Evolutionary conservation across 2,797 vertebrate genomes (phyloP).

Genomic region (Apodemus agrarius): DNA sequence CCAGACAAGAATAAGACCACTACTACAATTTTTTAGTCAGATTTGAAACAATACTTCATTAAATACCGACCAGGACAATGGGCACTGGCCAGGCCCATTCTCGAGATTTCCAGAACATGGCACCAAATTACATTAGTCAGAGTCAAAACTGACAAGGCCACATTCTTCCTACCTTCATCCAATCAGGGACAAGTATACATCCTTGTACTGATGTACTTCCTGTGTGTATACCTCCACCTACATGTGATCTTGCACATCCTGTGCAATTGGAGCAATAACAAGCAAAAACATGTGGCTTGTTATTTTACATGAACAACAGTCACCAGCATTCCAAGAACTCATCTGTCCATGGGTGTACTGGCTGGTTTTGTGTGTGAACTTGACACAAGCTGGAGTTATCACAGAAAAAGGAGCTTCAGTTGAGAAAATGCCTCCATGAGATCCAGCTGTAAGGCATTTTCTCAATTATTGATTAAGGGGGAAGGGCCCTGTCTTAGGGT

Average conservation of each 20-base stretch:
- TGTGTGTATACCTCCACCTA: background rate
- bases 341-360: background rate
- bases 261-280: background rate
- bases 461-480: too few species aligned
- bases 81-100: background rate
- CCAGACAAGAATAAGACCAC: background rate
- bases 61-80: background rate
- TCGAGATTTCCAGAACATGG: background rate
- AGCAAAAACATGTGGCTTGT: background rate
- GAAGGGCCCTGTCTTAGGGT: too few species aligned
- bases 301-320: background rate
- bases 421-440: too few species aligned
- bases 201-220: background rate
- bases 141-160: background rate
- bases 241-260: background rate
- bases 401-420: too few species aligned
- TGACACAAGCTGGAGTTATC: too few species aligned
- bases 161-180: background rate
- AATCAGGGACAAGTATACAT: background rate
- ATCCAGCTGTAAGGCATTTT: too few species aligned
- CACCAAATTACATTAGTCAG: background rate
- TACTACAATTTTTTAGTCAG: background rate
- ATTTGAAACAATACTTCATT: background rate
- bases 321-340: background rate
- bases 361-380: too few species aligned